Evolutionary conservation across 2,113 vertebrate species (phyloP).

Genomic region (Monopterus albus): DNA sequence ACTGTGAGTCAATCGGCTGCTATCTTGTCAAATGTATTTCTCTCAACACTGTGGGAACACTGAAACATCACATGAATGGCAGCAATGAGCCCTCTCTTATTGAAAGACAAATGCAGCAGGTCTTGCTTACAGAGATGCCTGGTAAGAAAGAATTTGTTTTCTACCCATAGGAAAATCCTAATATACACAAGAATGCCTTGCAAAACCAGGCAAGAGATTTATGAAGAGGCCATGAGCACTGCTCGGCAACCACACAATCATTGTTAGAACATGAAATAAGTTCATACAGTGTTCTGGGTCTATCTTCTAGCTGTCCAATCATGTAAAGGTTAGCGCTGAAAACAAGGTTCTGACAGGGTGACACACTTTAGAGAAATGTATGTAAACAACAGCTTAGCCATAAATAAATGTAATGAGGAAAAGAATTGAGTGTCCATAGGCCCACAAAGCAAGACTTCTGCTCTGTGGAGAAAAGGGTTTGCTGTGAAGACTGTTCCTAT

Average conservation of each 20-base stretch:
- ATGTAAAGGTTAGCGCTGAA: constrained; percentile 10
- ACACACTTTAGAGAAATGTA: constrained; percentile 38
- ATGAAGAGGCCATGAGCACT: background rate
- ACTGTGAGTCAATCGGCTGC: constrained; percentile 31
- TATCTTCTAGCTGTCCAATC: constrained; percentile 31
- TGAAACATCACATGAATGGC: constrained; percentile 38
- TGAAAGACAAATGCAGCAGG: constrained; percentile 32
- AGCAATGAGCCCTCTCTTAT: constrained; percentile 33
- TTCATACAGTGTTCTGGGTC: background rate
- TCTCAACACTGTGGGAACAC: constrained; percentile 21
- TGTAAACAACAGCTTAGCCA: constrained; percentile 33
- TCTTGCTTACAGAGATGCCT: constrained; percentile 46
- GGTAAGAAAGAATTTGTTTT: constrained; percentile 34
- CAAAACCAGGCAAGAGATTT: constrained; percentile 31
- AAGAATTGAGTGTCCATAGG: constrained; percentile 6
- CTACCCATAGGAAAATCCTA: constrained; percentile 22
- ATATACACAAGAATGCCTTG: constrained; percentile 36
- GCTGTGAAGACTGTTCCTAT: constrained; percentile 33
- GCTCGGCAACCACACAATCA: constrained; percentile 22
- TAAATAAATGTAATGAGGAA: constrained; percentile 24
- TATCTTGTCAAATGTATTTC: constrained; percentile 23
- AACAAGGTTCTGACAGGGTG: constrained; percentile 35
- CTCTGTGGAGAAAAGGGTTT: constrained; percentile 12
- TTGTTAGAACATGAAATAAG: constrained; percentile 35
- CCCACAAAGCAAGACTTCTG: constrained; percentile 4